Evolutionary conservation across 1,140 invertebrate genomes (phyloP), one percentile per base, ranked within the genome.

Genomic region (Pogonus chalceus): DNA sequence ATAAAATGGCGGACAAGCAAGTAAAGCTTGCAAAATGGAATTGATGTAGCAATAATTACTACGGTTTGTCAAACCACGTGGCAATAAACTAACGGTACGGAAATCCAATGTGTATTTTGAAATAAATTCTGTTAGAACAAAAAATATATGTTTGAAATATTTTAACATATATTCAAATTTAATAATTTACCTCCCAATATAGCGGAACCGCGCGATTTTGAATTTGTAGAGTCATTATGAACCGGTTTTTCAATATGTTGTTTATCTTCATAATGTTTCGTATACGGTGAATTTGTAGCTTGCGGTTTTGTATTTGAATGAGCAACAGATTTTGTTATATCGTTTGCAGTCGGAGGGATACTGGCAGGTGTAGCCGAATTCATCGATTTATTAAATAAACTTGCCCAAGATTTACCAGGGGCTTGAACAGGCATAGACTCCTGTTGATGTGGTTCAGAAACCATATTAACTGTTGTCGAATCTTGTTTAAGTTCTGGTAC

Each of bases 11-110:
- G 92, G 88, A 70, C 92, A 96, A 21, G 89, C 91, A 0, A 96
- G 74, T 49, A 96, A 72, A 0, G 92, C 91, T 75, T 93, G 90
- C 26, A 92, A 72, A 54, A 88, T 90, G 23, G 92, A 90, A 73
- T 97, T 96, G 22, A 95, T 90, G 65, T 96, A 97, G 72, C 93
- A 97, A 73, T 92, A 96, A 76, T 96, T 96, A 48, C 87, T 90
- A 50, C 85, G 81, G 72, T 96, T 96, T 31, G 84, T 88, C 14
- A 97, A 77, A 9, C 92, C 92, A 51, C 92, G 80, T 0, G 92
- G 92, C 63, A 87, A 77, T 16, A 95, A 69, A 52, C 83, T 81
- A 14, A 88, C 78, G 1, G 82, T 76, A 51, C 80, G 76, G 66
- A 87, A 82, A 62, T 90, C 85, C 60, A 89, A 76, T 61, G 80